Conservation (phyloP, 2,888 invertebrate species). For the Drosophila mettleri region DNA sequence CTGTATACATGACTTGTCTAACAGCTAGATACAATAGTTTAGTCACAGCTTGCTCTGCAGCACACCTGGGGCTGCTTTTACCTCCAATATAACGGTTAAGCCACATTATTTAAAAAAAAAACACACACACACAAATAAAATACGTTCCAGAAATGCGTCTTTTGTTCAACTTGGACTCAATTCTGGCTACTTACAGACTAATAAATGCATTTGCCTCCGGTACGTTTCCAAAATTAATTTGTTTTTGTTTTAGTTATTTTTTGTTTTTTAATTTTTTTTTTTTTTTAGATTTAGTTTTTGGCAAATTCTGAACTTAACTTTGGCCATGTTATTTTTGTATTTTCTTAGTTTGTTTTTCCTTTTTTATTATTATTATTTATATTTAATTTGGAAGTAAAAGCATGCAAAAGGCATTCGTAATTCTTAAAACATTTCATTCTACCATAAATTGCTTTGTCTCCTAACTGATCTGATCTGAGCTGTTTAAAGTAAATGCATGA, state of each 20-base stretch:
- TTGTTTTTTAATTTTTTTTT: conserved; percentile 5
- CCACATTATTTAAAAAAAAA: conserved; percentile 11
- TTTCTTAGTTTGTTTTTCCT: conserved; percentile 10
- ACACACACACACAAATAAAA: conserved; percentile 28
- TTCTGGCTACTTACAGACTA: conserved; percentile 70
- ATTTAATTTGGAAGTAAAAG: conserved; percentile 64
- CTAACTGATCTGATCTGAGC: conserved; percentile 36
- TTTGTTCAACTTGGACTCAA: conserved; percentile 42
- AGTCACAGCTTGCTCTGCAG: conserved; percentile 74
- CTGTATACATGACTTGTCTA: conserved; percentile 32
- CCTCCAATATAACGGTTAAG: conserved; percentile 54
- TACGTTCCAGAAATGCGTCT: conserved; percentile 47
- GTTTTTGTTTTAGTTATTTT: conserved; percentile 6
- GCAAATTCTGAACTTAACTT: conserved; percentile 46
- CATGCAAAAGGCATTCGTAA: conserved; percentile 50
- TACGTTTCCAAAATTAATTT: conserved; percentile 70
- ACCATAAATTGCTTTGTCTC: conserved; percentile 19
- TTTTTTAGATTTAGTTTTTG: conserved; percentile 14
- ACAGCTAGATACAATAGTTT: conserved; percentile 54
- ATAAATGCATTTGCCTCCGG: conserved; percentile 84
- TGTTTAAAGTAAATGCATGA: conserved; percentile 27
- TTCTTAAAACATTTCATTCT: conserved; percentile 31
- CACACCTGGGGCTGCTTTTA: conserved; percentile 63
- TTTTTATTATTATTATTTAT: neutral
- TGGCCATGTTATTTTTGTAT: conserved; percentile 32